phyloP scores from a whole-genome alignment of 2,888 invertebrate genomes.

The Camptogramma bilineatum region DNA sequence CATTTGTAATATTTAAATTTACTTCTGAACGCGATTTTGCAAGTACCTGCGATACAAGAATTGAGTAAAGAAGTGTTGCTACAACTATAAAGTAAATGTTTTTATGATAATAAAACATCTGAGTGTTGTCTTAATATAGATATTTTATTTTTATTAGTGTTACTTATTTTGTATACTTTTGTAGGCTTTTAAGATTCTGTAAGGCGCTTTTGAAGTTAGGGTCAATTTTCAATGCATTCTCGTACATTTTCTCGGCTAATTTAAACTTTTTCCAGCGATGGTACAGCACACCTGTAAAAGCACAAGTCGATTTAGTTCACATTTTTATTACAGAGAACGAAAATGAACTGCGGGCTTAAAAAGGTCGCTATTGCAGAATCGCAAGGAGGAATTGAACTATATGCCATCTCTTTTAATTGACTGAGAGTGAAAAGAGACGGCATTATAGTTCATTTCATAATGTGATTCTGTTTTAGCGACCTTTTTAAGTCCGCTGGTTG shows the following conservation, averaged over 20 bases:
- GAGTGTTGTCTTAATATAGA: conserved; percentile 7
- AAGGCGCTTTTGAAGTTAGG: conserved; percentile 88
- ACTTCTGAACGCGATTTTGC: not conserved
- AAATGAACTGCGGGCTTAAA: not conserved
- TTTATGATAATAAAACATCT: conserved; percentile 29
- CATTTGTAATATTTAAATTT: not conserved
- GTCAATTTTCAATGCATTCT: conserved; percentile 90
- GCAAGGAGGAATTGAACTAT: too few species aligned
- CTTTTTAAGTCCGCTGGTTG: too few species aligned
- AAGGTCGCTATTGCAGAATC: too few species aligned
- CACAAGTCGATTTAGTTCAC: not conserved
- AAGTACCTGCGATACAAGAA: too few species aligned
- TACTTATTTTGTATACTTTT: conserved; percentile 15
- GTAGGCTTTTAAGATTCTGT: conserved; percentile 85
- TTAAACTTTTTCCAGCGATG: conserved; percentile 94
- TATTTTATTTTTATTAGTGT: not conserved
- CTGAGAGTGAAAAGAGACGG: too few species aligned
- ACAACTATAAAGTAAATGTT: conserved; percentile 13
- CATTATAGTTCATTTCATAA: too few species aligned
- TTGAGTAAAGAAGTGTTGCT: not conserved
- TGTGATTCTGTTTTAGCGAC: too few species aligned
- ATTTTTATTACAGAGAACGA: not conserved
- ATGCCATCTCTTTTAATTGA: too few species aligned
- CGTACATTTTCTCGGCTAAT: conserved; percentile 90
- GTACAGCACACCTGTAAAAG: conserved; percentile 92